Conservation (phyloP, 2,113 vertebrate genomes). For the Mormoops blainvillei region DNA sequence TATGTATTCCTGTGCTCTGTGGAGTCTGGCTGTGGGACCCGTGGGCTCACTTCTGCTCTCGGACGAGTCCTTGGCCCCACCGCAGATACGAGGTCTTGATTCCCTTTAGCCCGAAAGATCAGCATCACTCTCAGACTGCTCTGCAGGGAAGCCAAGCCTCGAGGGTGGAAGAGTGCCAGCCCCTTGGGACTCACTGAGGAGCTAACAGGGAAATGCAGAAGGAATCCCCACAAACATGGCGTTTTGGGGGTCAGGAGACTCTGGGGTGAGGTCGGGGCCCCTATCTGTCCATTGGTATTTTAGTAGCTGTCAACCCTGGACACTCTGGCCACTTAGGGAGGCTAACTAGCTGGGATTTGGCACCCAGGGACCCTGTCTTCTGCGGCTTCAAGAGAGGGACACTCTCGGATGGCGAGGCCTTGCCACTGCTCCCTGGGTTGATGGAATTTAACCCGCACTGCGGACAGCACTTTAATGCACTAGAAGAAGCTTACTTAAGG, state of each 20-base stretch:
- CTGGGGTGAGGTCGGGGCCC: background rate
- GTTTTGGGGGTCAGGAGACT: no score
- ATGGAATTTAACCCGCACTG: background rate
- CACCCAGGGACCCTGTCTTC: background rate
- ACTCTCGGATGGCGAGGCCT: background rate
- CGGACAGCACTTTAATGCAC: background rate
- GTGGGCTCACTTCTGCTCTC: background rate
- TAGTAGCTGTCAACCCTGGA: background rate
- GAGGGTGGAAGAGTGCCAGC: background rate
- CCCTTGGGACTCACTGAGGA: accelerated
- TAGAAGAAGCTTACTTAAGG: background rate
- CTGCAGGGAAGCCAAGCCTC: background rate
- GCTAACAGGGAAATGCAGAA: background rate
- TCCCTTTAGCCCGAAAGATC: background rate
- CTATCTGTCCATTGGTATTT: accelerated
- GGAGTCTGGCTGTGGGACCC: background rate
- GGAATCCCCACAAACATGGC: background rate
- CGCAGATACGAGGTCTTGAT: accelerated
- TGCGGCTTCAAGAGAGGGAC: background rate
- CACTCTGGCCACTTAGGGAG: background rate
- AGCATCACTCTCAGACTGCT: accelerated
- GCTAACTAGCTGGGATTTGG: background rate
- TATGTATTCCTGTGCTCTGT: accelerated
- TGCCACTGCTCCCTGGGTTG: background rate
- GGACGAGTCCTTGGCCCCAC: background rate